Evolutionary conservation across 2,888 invertebrate genomes (phyloP).

Genomic region (Poecilobothrus nobilitatus): DNA sequence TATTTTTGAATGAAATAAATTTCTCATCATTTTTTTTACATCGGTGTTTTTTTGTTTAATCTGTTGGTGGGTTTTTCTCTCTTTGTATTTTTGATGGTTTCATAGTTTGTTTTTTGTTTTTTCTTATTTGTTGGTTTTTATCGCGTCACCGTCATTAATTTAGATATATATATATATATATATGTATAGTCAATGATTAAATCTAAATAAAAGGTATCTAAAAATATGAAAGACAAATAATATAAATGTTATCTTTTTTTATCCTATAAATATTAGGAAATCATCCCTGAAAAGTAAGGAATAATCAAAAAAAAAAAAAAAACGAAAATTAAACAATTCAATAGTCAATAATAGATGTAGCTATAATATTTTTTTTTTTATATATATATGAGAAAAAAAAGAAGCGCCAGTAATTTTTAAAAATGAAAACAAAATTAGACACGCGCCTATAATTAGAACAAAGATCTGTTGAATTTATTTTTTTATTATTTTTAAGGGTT

Average conservation of each 20-base stretch:
- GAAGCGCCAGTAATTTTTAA: neutral
- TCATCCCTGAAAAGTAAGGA: neutral
- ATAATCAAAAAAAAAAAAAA: neutral
- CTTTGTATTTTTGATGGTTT: too few species aligned
- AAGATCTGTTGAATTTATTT: too few species aligned
- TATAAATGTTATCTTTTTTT: neutral
- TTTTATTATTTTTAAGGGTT: too few species aligned
- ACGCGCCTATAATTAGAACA: neutral
- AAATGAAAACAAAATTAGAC: neutral
- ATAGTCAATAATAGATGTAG: too few species aligned
- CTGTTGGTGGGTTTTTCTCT: too few species aligned
- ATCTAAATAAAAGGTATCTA: neutral
- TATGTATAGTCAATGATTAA: slow-evolving; percentile 2
- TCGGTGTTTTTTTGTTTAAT: neutral
- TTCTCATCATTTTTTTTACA: neutral
- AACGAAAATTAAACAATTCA: neutral
- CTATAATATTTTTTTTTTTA: too few species aligned
- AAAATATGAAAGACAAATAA: neutral
- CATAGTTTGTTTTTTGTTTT: neutral
- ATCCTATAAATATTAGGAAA: neutral
- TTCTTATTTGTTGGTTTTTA: neutral
- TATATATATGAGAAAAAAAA: neutral
- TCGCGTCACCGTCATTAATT: slow-evolving; percentile 3
- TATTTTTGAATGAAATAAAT: neutral
- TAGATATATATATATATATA: too few species aligned